Conservation (phyloP, 2,113 vertebrate species). For the Setophaga petechia region DNA sequence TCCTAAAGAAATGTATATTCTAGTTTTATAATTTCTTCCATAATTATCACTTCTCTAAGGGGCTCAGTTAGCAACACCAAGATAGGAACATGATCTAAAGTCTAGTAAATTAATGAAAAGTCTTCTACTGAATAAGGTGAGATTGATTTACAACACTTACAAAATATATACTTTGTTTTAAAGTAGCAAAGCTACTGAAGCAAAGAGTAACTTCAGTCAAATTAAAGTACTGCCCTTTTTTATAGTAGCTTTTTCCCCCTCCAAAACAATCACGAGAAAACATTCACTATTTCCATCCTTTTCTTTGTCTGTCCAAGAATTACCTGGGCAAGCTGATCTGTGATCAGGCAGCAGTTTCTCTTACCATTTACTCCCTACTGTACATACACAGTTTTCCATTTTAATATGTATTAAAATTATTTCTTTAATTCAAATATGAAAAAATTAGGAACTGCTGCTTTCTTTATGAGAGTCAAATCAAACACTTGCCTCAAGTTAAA, state of each 20-base stretch:
- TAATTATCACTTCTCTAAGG: not conserved
- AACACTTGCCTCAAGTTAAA: not conserved
- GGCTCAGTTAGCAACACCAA: not conserved
- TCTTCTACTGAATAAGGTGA: not conserved
- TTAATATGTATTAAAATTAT: not conserved
- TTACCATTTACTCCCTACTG: not conserved
- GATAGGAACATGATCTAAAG: not conserved
- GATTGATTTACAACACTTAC: not conserved
- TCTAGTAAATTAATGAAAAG: not conserved
- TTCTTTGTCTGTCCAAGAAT: not conserved
- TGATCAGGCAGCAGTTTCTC: not conserved
- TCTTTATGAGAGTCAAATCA: not conserved
- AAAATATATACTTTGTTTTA: not conserved
- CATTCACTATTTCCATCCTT: not conserved
- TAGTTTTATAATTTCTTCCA: not conserved
- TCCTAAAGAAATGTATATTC: not conserved
- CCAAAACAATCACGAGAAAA: not conserved
- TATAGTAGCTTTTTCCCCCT: too few relatives aligned
- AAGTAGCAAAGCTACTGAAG: not conserved
- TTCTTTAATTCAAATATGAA: not conserved
- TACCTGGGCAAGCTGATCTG: not conserved
- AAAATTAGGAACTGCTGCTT: not conserved
- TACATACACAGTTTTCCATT: not conserved
- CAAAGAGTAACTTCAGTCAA: not conserved
- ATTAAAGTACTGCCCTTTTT: not conserved